phyloP scores from a whole-genome alignment of 1,140 invertebrate species.

The Leptopilina boulardi region DNA sequence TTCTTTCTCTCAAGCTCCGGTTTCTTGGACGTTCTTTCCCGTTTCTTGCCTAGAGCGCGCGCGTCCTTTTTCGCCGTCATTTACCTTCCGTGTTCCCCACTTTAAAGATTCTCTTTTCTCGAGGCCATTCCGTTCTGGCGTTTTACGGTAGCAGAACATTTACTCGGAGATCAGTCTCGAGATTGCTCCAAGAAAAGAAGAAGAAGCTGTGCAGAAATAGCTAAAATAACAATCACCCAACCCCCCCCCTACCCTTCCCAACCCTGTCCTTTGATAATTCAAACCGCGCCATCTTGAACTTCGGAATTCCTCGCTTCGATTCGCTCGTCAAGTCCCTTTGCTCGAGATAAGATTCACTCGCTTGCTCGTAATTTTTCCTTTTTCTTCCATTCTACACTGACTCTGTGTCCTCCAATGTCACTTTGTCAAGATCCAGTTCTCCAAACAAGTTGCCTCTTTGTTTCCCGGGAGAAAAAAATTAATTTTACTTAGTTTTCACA shows the following conservation, averaged over 20 bases:
- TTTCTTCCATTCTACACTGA: not conserved
- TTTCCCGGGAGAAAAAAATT: constrained; percentile 3
- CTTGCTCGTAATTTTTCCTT: constrained; percentile 14
- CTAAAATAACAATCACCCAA: constrained; percentile 14
- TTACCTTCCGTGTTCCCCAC: constrained; percentile 30
- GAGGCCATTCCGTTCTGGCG: constrained; percentile 20
- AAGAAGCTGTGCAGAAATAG: constrained; percentile 19
- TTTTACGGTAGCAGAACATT: constrained; percentile 28
- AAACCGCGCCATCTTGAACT: not conserved
- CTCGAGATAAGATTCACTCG: constrained; percentile 15
- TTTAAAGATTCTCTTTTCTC: not conserved
- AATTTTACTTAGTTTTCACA: not conserved
- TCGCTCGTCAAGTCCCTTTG: constrained; percentile 13
- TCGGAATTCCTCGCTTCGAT: constrained; percentile 14
- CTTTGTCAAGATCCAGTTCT: constrained; percentile 12
- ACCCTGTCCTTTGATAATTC: constrained; percentile 4
- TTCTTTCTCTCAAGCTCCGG: constrained; percentile 10
- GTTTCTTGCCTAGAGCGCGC: constrained; percentile 16
- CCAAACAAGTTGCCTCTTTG: constrained; percentile 1
- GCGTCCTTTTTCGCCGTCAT: constrained; percentile 27
- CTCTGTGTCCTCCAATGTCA: not conserved
- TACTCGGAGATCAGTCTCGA: constrained; percentile 6
- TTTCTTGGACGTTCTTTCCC: constrained; percentile 25
- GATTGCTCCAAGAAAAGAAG: not conserved
- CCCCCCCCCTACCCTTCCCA: not conserved